Conservation (phyloP, 2,113 vertebrate genomes). For the Engraulis encrasicolus region DNA sequence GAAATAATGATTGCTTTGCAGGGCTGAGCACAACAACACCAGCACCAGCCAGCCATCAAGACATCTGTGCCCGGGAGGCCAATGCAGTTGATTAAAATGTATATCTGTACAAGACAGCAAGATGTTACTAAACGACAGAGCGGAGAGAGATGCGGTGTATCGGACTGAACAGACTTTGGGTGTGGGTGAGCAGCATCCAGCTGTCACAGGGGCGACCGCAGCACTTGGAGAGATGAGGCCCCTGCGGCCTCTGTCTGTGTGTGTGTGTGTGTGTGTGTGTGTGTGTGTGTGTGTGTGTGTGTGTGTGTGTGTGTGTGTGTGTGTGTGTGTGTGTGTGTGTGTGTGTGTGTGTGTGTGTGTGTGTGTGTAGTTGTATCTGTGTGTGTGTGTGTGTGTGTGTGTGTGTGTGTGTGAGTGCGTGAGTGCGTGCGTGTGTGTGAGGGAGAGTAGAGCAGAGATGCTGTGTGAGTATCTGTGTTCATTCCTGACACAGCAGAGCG, state of each 20-base stretch:
- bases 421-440: too few relatives aligned
- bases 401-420: too few relatives aligned
- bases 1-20: too few relatives aligned
- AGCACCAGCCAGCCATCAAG: too few relatives aligned
- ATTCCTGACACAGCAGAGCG: neutral
- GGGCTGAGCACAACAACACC: too few relatives aligned
- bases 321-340: neutral
- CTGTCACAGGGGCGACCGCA: too few relatives aligned
- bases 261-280: neutral
- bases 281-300: neutral
- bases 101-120: too few relatives aligned
- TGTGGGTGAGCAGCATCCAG: neutral
- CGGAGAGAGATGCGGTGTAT: too few relatives aligned
- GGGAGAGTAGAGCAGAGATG: neutral
- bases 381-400: neutral
- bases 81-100: neutral
- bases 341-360: too few relatives aligned
- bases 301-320: neutral
- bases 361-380: neutral
- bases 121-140: too few relatives aligned
- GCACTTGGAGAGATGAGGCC: neutral
- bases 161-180: neutral
- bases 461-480: neutral
- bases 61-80: too few relatives aligned
- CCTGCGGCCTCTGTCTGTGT: too few relatives aligned